Base-by-base conservation (phyloP, 2,888 invertebrate species). In the Dicranocentrus wangi region DNA sequence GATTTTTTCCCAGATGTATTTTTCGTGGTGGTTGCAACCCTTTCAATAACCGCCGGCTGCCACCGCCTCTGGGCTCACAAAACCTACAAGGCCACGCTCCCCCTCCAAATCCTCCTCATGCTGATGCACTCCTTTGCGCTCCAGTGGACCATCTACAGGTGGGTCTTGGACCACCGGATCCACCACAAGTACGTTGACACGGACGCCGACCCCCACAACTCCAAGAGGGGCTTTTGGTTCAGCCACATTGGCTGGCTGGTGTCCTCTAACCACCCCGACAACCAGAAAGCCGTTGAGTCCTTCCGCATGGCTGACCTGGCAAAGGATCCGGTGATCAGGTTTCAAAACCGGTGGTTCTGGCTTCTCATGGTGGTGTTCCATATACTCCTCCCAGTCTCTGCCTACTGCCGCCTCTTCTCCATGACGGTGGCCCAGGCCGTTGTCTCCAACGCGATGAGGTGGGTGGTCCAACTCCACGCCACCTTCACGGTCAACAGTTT, bases 401-500 rank as follows among this genome's bases (percentile, higher is more conserved):
- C 28, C 10, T 66, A 23, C 47, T 66, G 1, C 47, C 8, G 23
- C 21, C 13, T 66, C 10, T 53, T 3, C 13, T 10, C 19, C 53
- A 21, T 17, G 66, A 32, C 66, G 23, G 25, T 66, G 15, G 13
- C 47, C 15, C 21, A 66, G 7, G 42, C 21, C 23, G 15, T 66
- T 3, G 66, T 47, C 2, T 10, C 32, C 5, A 66, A 66, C 17
- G 21, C 19, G 1, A 7, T 21, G 15, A 42, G 66, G 25, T 66
- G 15, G 42, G 25, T 66, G 1, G 19, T 21, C 23, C 10, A 19
- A 0, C 91, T 98, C 10, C 96, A 98, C 89, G 93, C 95, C 85
- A 97, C 98, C 0, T 98, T 94, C 91, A 92, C 93, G 87, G 96
- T 98, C n/a, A 98, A 98, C 89, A 96, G 96, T 88, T 93, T 94